Evolutionary conservation across 2,113 vertebrate genomes (phyloP).

Genomic region (Bos indicus): DNA sequence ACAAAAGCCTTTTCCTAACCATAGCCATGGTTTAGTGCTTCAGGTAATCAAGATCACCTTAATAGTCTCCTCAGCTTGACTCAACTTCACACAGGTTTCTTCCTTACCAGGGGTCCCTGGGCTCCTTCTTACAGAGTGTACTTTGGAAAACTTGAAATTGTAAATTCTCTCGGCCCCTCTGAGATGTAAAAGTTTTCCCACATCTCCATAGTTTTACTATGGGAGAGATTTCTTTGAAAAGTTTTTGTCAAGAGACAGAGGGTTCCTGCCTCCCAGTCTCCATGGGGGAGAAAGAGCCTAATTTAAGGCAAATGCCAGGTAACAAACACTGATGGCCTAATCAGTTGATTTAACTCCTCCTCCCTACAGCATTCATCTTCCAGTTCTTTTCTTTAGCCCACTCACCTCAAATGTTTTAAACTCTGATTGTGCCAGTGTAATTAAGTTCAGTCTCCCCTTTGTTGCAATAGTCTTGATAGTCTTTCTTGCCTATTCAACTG

Average conservation of each 20-base stretch:
- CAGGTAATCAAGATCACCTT: background rate
- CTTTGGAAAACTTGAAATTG: background rate
- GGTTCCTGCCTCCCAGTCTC: rapidly evolving
- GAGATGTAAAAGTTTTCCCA: background rate
- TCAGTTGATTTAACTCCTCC: no score
- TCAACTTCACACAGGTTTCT: background rate
- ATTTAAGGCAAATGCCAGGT: background rate
- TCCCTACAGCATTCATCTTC: rapidly evolving
- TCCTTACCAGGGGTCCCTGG: background rate
- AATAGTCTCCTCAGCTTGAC: background rate
- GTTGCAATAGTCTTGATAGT: background rate
- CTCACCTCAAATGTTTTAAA: background rate
- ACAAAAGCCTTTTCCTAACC: background rate
- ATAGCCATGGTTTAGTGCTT: background rate
- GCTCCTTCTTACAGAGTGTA: background rate
- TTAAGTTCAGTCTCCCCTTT: background rate
- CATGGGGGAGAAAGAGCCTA: background rate
- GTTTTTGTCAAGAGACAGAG: background rate
- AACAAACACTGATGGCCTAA: background rate
- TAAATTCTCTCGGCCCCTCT: background rate
- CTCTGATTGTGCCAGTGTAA: background rate
- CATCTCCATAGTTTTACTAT: background rate
- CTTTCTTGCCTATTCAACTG: background rate
- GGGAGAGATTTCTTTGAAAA: background rate
- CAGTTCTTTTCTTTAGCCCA: background rate